A percentile compares a stretch with the other conserved stretches of the same genome.
Evolutionary conservation across 2,888 invertebrate species (phyloP).

Genomic region (Ophioninae sp.): DNA sequence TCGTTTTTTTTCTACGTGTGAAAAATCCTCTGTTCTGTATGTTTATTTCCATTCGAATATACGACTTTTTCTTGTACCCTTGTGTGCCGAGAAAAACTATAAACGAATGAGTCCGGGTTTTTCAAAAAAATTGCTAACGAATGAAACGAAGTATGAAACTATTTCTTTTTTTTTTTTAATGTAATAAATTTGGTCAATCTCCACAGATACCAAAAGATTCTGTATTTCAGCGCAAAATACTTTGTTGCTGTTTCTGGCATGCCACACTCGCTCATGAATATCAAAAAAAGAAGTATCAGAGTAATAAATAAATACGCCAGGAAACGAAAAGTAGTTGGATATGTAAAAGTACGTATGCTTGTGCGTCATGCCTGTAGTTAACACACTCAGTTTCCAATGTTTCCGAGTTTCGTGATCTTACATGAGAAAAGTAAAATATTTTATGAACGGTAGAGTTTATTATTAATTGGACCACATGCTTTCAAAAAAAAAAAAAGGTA

Average conservation of each 20-base stretch:
- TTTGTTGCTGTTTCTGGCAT: constrained; percentile 38
- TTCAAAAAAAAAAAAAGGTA: constrained; percentile 38
- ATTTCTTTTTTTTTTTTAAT: not conserved
- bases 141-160: constrained; percentile 30
- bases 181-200: not conserved
- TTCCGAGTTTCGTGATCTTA: constrained; percentile 33
- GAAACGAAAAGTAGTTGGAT: not conserved
- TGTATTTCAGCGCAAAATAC: not conserved
- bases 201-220: not conserved
- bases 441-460: constrained; percentile 24
- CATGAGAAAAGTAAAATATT: constrained; percentile 23
- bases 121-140: constrained; percentile 28
- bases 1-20: constrained; percentile 28
- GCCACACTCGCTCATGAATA: constrained; percentile 49
- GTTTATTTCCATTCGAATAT: constrained; percentile 26
- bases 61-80: constrained; percentile 46
- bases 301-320: not conserved
- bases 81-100: constrained; percentile 22
- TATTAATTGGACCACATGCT: constrained; percentile 51
- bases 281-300: constrained; percentile 10
- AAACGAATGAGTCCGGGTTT: constrained; percentile 33
- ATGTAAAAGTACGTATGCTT: constrained; percentile 34
- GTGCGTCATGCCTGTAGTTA: constrained; percentile 60
- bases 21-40: constrained; percentile 19
- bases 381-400: constrained; percentile 40